phyloP scores from a whole-genome alignment of 1,140 invertebrate genomes.

The Gyrodactylus bullatarudis region DNA sequence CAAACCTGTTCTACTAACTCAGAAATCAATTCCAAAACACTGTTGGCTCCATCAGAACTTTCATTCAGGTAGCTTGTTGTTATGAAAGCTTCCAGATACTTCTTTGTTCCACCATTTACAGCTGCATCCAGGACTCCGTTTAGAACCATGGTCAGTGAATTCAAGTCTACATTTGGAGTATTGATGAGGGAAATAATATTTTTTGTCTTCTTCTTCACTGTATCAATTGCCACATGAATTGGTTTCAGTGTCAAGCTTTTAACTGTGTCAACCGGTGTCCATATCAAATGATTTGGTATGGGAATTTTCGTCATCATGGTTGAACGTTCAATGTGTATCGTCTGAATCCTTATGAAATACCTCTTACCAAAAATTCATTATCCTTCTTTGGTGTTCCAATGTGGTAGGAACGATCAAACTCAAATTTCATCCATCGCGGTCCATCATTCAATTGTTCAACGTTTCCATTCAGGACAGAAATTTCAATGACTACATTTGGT shows the following conservation, averaged over 20 bases:
- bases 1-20: not conserved
- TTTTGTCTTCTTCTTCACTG: not conserved
- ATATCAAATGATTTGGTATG: not conserved
- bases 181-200: conserved; percentile 35
- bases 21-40: not conserved
- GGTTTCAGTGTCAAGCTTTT: conserved; percentile 17
- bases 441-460: not conserved
- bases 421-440: not conserved
- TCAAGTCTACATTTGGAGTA: conserved; percentile 32
- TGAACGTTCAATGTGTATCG: conserved; percentile 19
- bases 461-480: not conserved
- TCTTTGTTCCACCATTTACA: conserved; percentile 15
- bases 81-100: conserved; percentile 14
- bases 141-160: conserved; percentile 58
- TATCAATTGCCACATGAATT: conserved; percentile 32
- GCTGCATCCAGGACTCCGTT: conserved; percentile 14
- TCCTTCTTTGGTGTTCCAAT: not conserved
- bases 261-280: conserved; percentile 1
- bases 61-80: not conserved
- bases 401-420: not conserved
- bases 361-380: not conserved
- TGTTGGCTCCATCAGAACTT: not conserved
- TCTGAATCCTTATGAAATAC: not conserved
- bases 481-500: not conserved
- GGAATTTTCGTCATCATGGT: conserved; percentile 26